Conservation (phyloP, 2,888 invertebrate genomes). For the Helicoverpa assulta region DNA sequence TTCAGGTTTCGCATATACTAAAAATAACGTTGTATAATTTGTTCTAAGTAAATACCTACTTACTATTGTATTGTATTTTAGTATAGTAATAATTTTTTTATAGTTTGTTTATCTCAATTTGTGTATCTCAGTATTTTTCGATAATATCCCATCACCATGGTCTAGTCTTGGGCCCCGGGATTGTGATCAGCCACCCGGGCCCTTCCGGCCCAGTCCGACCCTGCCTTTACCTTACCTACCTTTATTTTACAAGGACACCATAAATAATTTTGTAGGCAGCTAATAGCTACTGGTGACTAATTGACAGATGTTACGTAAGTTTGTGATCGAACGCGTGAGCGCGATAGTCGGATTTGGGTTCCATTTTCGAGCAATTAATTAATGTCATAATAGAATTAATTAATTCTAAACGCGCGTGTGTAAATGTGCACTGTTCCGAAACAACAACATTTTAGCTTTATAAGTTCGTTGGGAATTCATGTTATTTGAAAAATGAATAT, state of each 20-base stretch:
- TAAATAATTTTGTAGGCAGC: neutral
- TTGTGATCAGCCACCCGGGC: no score
- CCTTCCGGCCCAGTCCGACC: no score
- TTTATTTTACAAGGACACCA: neutral
- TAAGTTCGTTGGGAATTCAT: neutral
- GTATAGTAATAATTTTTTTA: no score
- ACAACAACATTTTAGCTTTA: neutral
- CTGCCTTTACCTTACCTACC: neutral
- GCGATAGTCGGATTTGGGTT: neutral
- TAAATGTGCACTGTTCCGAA: neutral
- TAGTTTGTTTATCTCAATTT: no score
- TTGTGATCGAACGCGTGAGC: neutral
- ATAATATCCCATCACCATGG: no score
- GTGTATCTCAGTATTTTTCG: no score
- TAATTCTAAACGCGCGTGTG: neutral
- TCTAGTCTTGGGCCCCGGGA: no score
- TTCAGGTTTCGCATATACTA: no score
- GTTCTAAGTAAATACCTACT: no score
- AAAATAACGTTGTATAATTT: no score
- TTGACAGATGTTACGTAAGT: neutral
- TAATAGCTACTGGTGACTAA: slow-evolving; percentile 1
- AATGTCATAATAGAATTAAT: neutral
- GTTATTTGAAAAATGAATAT: neutral
- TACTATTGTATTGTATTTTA: no score
- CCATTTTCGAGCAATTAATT: neutral